Evolutionary conservation across 2,113 vertebrate species (phyloP).

Genomic region (Taurulus bubalis): DNA sequence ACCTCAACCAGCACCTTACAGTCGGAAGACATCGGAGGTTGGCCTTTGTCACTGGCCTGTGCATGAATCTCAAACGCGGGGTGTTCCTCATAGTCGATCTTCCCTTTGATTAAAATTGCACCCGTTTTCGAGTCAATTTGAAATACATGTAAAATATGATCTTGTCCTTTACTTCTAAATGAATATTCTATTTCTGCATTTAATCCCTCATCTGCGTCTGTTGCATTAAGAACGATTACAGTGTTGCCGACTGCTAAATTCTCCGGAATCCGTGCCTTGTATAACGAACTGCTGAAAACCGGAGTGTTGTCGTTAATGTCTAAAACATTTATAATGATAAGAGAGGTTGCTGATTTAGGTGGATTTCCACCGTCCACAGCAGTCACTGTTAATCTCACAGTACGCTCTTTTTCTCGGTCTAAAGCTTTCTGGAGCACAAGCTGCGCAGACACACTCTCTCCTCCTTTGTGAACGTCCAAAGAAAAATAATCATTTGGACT

Average conservation of each 20-base stretch:
- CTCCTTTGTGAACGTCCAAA: slow-evolving; percentile 66
- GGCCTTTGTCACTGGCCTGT: slow-evolving; percentile 80
- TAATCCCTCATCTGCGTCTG: slow-evolving; percentile 66
- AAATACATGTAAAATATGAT: slow-evolving; percentile 54
- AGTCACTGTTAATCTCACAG: slow-evolving; percentile 58
- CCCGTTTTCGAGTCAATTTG: slow-evolving; percentile 49
- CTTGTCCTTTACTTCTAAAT: slow-evolving; percentile 59
- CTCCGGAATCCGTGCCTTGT: slow-evolving; percentile 57
- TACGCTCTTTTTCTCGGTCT: slow-evolving; percentile 68
- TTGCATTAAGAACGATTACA: slow-evolving; percentile 58
- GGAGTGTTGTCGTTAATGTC: slow-evolving; percentile 75
- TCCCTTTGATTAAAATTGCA: slow-evolving; percentile 63
- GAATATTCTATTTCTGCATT: slow-evolving; percentile 73
- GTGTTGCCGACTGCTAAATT: slow-evolving; percentile 12
- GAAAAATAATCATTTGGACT: slow-evolving; percentile 74
- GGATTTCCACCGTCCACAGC: slow-evolving; percentile 75
- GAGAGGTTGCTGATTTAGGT: slow-evolving; percentile 59
- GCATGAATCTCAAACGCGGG: slow-evolving; percentile 78
- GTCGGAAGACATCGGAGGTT: slow-evolving; percentile 70
- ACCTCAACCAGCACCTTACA: slow-evolving; percentile 84
- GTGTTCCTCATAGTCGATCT: slow-evolving; percentile 52
- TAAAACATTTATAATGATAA: slow-evolving; percentile 61
- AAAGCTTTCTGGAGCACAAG: slow-evolving; percentile 76
- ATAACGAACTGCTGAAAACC: slow-evolving; percentile 58
- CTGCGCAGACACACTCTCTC: slow-evolving; percentile 70